Evolutionary conservation across 37 sponge, comb jelly and placozoan genomes (phyloP), one percentile per base, ranked within the genome.

Genomic region (Ephydatia muelleri): DNA sequence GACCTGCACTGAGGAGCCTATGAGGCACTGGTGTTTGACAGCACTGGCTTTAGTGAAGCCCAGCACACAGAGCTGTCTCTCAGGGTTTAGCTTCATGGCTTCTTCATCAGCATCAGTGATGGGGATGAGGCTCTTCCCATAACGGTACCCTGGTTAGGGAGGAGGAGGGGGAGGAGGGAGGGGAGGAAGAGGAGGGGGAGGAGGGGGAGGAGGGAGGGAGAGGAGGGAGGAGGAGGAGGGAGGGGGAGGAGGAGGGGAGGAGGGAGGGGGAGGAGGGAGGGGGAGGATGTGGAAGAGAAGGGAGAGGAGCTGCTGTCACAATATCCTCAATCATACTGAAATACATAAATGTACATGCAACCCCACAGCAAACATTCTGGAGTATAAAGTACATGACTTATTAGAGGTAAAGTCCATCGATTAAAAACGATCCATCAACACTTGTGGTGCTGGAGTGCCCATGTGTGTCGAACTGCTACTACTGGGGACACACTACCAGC

Each of bases 121-220:
- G 27, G 97, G 97, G 65, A 97, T 90, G 39, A 97, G 81, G 68
- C 89, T 90, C 79, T 88, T 96, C 2, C 96, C 96, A 91, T 93
- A 96, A n/a, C 94, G 78, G 38, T 91, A 96, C 19, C 96, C 96
- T 96, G 47, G 5, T 57, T 22, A 65, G 36, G 3, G 28, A 32
- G 39, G 66, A 39, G 49, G 27, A 49, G 6, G 28, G 49, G 72
- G 29, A 26, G 16, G 25, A 68, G 29, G 5, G 70, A 28, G 28
- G 8, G 70, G 70, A 28, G 11, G 70, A 9, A 68, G 29, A 12
- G 5, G 1, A 71, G 12, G 5, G 72, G 30, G 13, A 11, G 12
- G 72, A 71, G 5, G 32, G 16, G 13, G 25, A 57, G 31, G 72
- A 34, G 72, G 29, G 2, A 9, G 12, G 32, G 19, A 14, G 57